These are phyloP conservation scores for Choloepus didactylus DNA, from an alignment of 2,797 vertebrate species.

Conservation along the genomic window DNA sequence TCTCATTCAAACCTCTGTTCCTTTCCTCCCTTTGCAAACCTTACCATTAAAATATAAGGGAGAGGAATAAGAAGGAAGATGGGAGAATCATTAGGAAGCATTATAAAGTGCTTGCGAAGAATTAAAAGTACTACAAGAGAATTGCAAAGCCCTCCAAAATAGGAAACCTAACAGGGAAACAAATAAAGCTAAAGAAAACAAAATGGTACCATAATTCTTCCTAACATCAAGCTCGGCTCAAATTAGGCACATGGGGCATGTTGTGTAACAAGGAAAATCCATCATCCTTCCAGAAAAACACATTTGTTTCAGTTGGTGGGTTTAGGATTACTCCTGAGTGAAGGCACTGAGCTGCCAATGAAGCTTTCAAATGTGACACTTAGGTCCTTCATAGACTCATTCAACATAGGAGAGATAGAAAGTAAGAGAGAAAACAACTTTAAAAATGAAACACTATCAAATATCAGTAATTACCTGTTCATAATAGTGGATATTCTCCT, in stretches of 20 bases:
- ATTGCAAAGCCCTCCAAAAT: background rate
- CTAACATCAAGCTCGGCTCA: background rate
- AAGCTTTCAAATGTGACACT: background rate
- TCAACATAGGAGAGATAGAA: background rate
- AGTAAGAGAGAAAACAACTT: background rate
- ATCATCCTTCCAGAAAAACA: background rate
- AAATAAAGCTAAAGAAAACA: background rate
- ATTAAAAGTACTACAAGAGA: background rate
- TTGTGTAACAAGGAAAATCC: background rate
- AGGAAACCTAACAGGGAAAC: background rate
- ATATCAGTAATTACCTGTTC: constrained; percentile 92
- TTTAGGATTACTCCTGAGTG: background rate
- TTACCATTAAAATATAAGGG: background rate
- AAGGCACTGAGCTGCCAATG: background rate
- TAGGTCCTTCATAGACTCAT: background rate
- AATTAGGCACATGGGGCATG: background rate
- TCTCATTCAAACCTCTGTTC: background rate
- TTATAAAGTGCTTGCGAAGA: background rate
- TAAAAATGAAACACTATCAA: background rate
- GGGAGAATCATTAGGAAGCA: background rate
- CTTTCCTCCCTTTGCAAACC: background rate
- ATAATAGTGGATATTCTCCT: constrained; percentile 93
- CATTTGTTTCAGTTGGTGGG: background rate
- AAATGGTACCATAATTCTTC: background rate
- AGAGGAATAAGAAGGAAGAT: background rate